Conservation (phyloP, 2,888 invertebrate species). For the Eurois occulta region DNA sequence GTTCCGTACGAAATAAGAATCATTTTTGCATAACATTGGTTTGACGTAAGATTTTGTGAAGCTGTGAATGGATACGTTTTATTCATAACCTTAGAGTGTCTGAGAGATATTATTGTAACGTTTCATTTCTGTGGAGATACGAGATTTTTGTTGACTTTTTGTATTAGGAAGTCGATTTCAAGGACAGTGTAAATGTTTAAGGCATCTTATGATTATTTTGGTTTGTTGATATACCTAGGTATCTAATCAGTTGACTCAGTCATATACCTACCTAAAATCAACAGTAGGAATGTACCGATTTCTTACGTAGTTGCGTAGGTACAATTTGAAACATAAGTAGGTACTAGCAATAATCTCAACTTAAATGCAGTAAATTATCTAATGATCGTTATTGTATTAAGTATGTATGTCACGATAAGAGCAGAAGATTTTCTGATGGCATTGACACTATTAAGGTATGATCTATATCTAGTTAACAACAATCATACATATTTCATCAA, state of each 20-base stretch:
- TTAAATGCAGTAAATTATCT: not conserved
- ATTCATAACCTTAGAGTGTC: too few species aligned
- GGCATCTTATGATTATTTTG: not conserved
- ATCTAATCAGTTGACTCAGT: too few species aligned
- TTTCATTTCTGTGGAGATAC: slow-evolving; percentile 5
- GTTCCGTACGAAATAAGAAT: slow-evolving; percentile 62
- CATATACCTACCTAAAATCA: too few species aligned
- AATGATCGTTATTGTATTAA: not conserved
- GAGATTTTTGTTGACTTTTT: slow-evolving; percentile 20
- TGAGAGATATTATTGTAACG: not conserved
- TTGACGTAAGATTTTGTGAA: slow-evolving; percentile 41
- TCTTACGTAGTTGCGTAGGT: too few species aligned
- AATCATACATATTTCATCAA: not conserved
- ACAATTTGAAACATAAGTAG: not conserved
- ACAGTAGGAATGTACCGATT: too few species aligned
- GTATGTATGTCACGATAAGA: not conserved
- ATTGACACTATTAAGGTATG: not conserved
- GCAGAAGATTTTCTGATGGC: not conserved
- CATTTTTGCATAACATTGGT: slow-evolving; percentile 57
- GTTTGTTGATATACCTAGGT: not conserved
- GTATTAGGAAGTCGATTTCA: slow-evolving; percentile 18
- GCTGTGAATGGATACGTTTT: slow-evolving; percentile 26
- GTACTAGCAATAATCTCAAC: not conserved
- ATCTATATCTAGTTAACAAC: not conserved
- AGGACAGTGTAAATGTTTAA: slow-evolving; percentile 12